Percentiles rank a stretch among this genome's conserved stretches.
Conservation (phyloP, 1,140 invertebrate genomes). For the Planococcus citri region DNA sequence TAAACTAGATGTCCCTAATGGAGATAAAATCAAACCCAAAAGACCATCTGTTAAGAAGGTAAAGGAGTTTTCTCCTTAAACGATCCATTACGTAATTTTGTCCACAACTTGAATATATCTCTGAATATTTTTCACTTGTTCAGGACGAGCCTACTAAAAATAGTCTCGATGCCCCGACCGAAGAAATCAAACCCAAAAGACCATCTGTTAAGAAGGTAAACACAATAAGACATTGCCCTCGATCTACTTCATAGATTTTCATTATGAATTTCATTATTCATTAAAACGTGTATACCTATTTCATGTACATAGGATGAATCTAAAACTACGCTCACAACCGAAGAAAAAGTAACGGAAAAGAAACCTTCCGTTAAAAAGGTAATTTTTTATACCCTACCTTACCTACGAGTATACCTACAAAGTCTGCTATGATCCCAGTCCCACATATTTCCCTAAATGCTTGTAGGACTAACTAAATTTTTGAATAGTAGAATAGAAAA, state of each 20-base stretch:
- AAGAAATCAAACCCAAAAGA: background rate
- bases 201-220: background rate
- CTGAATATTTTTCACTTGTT: background rate
- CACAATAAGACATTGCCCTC: background rate
- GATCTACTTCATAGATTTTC: background rate
- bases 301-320: background rate
- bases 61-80: no score
- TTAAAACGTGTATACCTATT: background rate
- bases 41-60: background rate
- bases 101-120: background rate
- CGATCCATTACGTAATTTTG: no score
- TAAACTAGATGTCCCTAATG: background rate
- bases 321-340: background rate
- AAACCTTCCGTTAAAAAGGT: background rate
- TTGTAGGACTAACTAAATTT: conserved; percentile 1
- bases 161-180: background rate
- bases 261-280: no score
- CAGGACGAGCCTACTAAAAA: background rate
- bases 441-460: background rate
- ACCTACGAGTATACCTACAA: no score
- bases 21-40: conserved; percentile 2
- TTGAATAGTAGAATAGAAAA: no score
- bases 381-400: no score
- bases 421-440: background rate
- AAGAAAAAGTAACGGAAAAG: background rate